phyloP scores from a whole-genome alignment of 1,140 invertebrate genomes.

The Hestina assimilis region DNA sequence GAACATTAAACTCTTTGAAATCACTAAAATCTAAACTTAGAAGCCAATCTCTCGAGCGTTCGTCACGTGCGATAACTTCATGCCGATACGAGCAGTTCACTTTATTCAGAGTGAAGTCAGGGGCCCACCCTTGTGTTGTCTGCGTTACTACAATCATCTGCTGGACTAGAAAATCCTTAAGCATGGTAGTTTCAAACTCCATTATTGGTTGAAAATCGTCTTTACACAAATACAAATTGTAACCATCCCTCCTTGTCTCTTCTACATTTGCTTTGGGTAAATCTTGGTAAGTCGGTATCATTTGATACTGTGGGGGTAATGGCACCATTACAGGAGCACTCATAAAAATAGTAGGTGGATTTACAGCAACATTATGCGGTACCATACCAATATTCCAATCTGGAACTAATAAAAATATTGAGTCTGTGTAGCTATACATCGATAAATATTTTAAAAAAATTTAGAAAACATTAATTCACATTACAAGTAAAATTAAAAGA shows the following conservation, averaged over 20 bases:
- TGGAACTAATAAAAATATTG: slow-evolving; percentile 18
- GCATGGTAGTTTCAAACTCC: slow-evolving; percentile 30
- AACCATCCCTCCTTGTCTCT: slow-evolving; percentile 10
- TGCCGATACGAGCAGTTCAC: slow-evolving; percentile 49
- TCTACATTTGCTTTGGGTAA: background rate
- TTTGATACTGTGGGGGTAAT: slow-evolving; percentile 21
- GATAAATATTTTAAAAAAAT: too few species aligned
- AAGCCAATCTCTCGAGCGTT: slow-evolving; percentile 52
- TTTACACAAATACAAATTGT: slow-evolving; percentile 59
- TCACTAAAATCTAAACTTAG: slow-evolving; percentile 52
- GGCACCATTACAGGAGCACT: slow-evolving; percentile 30
- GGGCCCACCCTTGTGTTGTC: slow-evolving; percentile 46
- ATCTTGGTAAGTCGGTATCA: slow-evolving; percentile 14
- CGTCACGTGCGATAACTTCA: slow-evolving; percentile 49
- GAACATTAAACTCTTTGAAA: slow-evolving; percentile 45
- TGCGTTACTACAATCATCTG: slow-evolving; percentile 46
- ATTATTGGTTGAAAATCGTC: slow-evolving; percentile 54
- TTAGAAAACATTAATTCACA: too few species aligned
- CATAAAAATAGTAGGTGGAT: slow-evolving; percentile 16
- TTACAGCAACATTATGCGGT: background rate
- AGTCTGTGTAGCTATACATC: background rate
- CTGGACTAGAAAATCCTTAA: slow-evolving; percentile 52
- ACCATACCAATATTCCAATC: slow-evolving; percentile 22
- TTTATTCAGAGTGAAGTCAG: slow-evolving; percentile 59
- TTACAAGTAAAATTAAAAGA: background rate